These are phyloP conservation scores for Melinaea menophilus DNA, from an alignment of 2,888 invertebrate species.

Conservation along the genomic window DNA sequence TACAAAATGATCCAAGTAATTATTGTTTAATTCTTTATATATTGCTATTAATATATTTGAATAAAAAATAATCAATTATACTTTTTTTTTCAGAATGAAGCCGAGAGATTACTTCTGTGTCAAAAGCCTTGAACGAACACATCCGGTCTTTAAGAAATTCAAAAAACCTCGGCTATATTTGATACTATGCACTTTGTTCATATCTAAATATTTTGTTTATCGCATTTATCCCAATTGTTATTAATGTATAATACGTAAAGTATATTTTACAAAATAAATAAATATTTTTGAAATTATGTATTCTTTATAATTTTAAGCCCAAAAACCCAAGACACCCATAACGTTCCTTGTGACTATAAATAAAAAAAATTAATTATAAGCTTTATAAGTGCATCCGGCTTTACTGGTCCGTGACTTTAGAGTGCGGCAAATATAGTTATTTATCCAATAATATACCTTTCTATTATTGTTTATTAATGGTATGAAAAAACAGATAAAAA, in stretches of 20 bases:
- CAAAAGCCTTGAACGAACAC: constrained; percentile 55
- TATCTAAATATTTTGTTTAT: constrained; percentile 12
- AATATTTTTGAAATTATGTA: constrained; percentile 20
- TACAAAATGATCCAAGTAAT: constrained; percentile 63
- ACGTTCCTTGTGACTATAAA: too few species aligned
- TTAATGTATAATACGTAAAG: constrained; percentile 9
- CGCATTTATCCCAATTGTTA: constrained; percentile 17
- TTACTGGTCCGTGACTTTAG: too few species aligned
- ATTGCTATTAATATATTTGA: neutral
- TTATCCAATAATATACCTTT: too few species aligned
- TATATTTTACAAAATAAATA: constrained; percentile 21
- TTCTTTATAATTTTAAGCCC: too few species aligned
- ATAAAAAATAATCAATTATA: neutral
- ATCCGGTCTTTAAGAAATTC: constrained; percentile 7
- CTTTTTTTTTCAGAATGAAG: constrained; percentile 61
- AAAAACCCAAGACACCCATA: too few species aligned
- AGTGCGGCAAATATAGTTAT: too few species aligned
- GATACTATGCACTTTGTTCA: constrained; percentile 9
- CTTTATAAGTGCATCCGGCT: too few species aligned
- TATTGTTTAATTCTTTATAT: neutral
- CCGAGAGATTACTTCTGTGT: constrained; percentile 65
- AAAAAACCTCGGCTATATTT: constrained; percentile 20
- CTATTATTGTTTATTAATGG: too few species aligned
- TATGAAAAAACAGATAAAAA: too few species aligned
- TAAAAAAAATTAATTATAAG: too few species aligned